Conservation (phyloP, 1,140 invertebrate genomes). For the Platyscapa corneri region DNA sequence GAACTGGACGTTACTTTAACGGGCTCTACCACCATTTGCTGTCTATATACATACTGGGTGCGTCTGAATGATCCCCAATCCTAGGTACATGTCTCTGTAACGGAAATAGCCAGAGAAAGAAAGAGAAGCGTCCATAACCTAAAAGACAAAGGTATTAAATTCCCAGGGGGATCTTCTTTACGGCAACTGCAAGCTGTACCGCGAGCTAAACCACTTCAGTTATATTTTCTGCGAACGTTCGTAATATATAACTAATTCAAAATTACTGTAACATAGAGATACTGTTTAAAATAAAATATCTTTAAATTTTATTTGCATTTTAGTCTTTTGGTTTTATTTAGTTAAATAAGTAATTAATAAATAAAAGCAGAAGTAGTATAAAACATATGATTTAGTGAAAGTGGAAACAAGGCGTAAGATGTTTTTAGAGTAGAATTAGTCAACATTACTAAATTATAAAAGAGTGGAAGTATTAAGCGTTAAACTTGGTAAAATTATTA, state of each 20-base stretch:
- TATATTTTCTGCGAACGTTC: neutral
- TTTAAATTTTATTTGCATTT: too few relatives aligned
- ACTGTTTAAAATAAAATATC: neutral
- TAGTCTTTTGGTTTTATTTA: too few relatives aligned
- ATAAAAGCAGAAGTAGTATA: too few relatives aligned
- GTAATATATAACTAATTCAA: neutral
- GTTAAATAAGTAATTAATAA: too few relatives aligned
- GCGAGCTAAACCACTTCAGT: neutral
- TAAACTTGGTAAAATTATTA: too few relatives aligned
- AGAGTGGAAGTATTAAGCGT: too few relatives aligned
- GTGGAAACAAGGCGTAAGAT: too few relatives aligned
- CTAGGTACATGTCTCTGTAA: neutral
- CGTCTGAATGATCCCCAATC: neutral
- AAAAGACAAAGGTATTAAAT: constrained; percentile 42
- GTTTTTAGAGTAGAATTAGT: too few relatives aligned
- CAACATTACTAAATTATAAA: too few relatives aligned
- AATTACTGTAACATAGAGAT: neutral
- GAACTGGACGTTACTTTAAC: constrained; percentile 64
- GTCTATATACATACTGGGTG: neutral
- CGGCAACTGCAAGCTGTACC: neutral
- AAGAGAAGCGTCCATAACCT: neutral
- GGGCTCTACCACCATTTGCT: neutral
- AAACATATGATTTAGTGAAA: too few relatives aligned
- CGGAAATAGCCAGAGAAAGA: constrained; percentile 1
- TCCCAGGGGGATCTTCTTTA: constrained; percentile 39